A percentile compares a stretch with the other conserved stretches of the same genome.
These are phyloP conservation scores for Neomonachus schauinslandi DNA, from an alignment of 2,113 vertebrate genomes.

Conservation along the genomic window DNA sequence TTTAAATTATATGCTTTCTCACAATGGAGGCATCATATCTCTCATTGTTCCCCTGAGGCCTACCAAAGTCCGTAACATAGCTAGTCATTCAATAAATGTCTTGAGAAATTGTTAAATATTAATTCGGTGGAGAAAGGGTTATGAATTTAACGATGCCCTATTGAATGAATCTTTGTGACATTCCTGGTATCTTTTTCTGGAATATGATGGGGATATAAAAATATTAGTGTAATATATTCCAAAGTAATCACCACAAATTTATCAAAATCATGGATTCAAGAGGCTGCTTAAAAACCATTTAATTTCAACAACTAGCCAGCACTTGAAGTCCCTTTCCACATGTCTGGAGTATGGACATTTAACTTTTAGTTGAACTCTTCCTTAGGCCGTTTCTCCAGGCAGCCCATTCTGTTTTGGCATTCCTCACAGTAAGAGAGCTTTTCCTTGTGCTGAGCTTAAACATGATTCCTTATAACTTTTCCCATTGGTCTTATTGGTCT, in stretches of 20 bases:
- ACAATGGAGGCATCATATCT: background rate
- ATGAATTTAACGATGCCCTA: constrained; percentile 32
- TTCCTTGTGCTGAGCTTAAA: background rate
- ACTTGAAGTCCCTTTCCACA: background rate
- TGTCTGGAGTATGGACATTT: background rate
- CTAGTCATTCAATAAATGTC: constrained; percentile 40
- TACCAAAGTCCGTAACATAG: background rate
- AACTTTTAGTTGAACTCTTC: background rate
- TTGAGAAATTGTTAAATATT: constrained; percentile 43
- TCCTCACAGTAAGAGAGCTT: background rate
- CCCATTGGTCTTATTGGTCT: background rate
- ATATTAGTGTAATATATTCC: constrained; percentile 10
- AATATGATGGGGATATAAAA: constrained; percentile 48
- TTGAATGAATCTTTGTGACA: constrained; percentile 30
- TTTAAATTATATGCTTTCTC: background rate
- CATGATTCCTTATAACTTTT: background rate
- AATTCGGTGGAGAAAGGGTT: constrained; percentile 42
- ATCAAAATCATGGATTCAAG: background rate
- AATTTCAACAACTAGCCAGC: background rate
- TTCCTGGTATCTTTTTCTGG: background rate
- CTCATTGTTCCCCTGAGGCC: background rate
- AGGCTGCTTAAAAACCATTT: background rate
- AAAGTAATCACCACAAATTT: constrained; percentile 24
- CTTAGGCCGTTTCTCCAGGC: background rate
- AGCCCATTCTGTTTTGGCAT: background rate